A percentile compares a stretch with the other conserved stretches of the same genome.
These are phyloP conservation scores for Limenitis camilla DNA, from an alignment of 2,888 invertebrate species.

Conservation along the genomic window DNA sequence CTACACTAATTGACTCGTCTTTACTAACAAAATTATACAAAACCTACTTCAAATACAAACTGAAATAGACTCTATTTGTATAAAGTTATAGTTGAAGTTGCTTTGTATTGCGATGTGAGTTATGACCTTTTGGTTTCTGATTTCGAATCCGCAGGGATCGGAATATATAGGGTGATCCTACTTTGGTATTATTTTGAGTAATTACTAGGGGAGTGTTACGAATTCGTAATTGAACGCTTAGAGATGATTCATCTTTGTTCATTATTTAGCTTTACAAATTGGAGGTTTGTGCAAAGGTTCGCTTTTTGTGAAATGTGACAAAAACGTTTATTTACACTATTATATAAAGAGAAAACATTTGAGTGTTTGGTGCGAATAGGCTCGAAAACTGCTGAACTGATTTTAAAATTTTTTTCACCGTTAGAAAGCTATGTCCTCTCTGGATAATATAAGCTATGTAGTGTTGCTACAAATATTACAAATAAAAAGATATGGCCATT, in stretches of 20 bases:
- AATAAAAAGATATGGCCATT: no score
- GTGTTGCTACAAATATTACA: no score
- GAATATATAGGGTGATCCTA: slow-evolving; percentile 40
- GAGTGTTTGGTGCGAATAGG: no score
- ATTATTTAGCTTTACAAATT: not conserved
- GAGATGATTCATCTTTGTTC: slow-evolving; percentile 2
- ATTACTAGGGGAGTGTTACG: not conserved
- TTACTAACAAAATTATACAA: not conserved
- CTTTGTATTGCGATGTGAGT: slow-evolving; percentile 3
- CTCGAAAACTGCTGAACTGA: no score
- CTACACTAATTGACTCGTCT: slow-evolving; percentile 13
- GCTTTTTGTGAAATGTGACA: no score
- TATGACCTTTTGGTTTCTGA: slow-evolving; percentile 26
- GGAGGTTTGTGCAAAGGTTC: no score
- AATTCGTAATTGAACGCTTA: not conserved
- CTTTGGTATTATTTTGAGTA: slow-evolving; percentile 18
- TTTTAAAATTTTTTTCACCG: no score
- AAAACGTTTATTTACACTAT: no score
- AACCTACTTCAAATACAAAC: not conserved
- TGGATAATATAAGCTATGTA: no score
- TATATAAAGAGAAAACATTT: no score
- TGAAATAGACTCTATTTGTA: not conserved
- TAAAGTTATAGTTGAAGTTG: not conserved
- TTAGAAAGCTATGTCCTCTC: no score
- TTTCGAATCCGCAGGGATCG: slow-evolving; percentile 38